Evolutionary conservation across 2,888 invertebrate genomes (phyloP), one percentile per base, ranked within the genome.

Genomic region (Apodemia duryi): DNA sequence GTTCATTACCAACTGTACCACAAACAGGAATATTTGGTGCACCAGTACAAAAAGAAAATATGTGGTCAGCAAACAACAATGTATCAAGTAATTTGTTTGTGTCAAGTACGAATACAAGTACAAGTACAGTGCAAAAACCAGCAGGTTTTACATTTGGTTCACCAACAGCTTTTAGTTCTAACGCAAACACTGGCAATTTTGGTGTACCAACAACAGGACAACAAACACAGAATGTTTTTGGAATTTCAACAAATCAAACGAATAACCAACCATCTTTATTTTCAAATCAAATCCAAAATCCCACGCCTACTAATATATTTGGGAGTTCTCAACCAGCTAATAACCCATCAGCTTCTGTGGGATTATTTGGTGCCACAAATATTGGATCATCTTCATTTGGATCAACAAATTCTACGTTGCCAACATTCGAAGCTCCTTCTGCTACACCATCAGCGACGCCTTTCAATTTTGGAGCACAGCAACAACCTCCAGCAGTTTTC

Each of bases 391-490:
- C 82, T 0, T 61, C 75, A 1, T 89, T 89, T 66, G 87, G 86
- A 13, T 35, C 77, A 7, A 68, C 77, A 28, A 81, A 70, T 66
- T 67, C 76, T 11, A 29, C 84, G 9, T 71, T 81, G 21, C 73
- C 84, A 32, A 65, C 80, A 4, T 86, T 87, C 68, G 85, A 84
- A 38, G 66, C 80, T 43, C 72, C 81, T 0, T 57, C 79, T 2
- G 73, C 79, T 0, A 72, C 79, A 7, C 73, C 78, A 1, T 70
- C 54, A 9, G 54, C 81, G 3, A 77, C 83, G 3, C 70, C 82
- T 0, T 88, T 88, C 69, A 85, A 77, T 71, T 90, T 89, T 69
- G 84, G 85, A 21, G 70, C 79, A 13, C 67, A 70, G 52, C 65
- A 75, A 6, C 83, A 77, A 62, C 49, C 78, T 9, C 61, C 79